Evolutionary conservation across 2,888 invertebrate species (phyloP), one percentile per base, ranked within the genome.

Genomic region (Hemicrepidius hirtus): DNA sequence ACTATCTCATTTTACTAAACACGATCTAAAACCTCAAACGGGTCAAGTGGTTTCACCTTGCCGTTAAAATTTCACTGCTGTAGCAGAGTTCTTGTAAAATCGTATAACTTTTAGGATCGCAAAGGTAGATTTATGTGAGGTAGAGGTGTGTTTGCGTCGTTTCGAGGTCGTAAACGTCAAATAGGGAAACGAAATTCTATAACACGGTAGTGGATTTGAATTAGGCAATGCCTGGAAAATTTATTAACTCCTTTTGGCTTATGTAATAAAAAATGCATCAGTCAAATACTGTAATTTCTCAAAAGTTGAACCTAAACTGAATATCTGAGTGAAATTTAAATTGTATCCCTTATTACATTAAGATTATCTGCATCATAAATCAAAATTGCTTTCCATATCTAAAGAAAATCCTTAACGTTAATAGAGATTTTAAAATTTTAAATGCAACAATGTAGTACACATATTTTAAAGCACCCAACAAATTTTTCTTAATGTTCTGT

Each of bases 141-240:
- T 57, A 50, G 60, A 28, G 41, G 66, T 57, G 66, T 57, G 66
- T 55, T 59, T 24, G 57, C 44, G 67, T 49, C 44, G 67, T 59
- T 67, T 20, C 55, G 9, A 6, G 35, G 41, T 49, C 67, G 59
- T 68, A 59, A 68, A 68, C 46, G 68, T 60, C 59, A 68, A 68
- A 68, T 50, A 50, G 44, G 32, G 24, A 44, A 55, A 37, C 20
- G 21, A 37, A 50, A 65, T 65, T 65, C 46, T 63, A 63, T 44
- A 63, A 63, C 44, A 63, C 32, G 46, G 63, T 49, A 46, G 63
- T 63, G 32, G 46, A 46, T 63, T 46, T 28, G 32, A 63, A 63
- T 46, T 44, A 63, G 46, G 21, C 32, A 46, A 18, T 7, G 21
- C 32, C 57, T 12, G 20, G 20, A 18, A 50, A 57, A 57, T 57